Evolutionary conservation across 2,797 vertebrate genomes (phyloP).

Genomic region (Loriculus beryllinus): DNA sequence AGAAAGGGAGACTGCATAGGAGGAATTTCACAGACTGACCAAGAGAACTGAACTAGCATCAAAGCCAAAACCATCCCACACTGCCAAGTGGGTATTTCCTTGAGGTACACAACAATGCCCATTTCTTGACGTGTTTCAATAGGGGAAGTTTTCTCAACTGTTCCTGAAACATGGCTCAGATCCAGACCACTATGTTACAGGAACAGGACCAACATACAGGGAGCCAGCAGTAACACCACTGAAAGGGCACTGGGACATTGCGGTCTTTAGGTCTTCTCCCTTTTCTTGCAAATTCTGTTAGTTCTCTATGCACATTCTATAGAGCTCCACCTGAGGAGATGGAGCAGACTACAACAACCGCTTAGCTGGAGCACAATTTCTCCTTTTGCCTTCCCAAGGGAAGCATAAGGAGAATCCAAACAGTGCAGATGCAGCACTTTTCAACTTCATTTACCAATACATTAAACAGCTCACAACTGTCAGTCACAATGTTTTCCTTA

Average conservation of each 20-base stretch:
- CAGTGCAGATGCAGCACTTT: accelerated
- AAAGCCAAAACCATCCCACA: background rate
- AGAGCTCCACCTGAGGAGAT: background rate
- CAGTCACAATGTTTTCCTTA: background rate
- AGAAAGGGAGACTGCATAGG: background rate
- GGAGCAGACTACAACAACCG: background rate
- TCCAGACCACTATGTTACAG: background rate
- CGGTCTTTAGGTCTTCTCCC: background rate
- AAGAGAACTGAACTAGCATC: background rate
- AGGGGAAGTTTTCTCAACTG: background rate
- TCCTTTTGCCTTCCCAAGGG: background rate
- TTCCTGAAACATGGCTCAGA: background rate
- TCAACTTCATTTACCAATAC: background rate
- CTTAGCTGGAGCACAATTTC: background rate
- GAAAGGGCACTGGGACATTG: background rate
- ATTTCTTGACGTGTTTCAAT: accelerated
- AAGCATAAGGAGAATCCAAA: accelerated
- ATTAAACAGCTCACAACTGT: background rate
- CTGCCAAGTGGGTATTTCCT: background rate
- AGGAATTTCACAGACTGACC: background rate
- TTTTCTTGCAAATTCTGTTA: background rate
- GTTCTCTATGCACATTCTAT: background rate
- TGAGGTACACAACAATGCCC: background rate
- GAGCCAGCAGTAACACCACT: background rate
- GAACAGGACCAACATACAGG: background rate